Base-by-base conservation (phyloP, 2,797 vertebrate genomes). In the Chelonia mydas region DNA sequence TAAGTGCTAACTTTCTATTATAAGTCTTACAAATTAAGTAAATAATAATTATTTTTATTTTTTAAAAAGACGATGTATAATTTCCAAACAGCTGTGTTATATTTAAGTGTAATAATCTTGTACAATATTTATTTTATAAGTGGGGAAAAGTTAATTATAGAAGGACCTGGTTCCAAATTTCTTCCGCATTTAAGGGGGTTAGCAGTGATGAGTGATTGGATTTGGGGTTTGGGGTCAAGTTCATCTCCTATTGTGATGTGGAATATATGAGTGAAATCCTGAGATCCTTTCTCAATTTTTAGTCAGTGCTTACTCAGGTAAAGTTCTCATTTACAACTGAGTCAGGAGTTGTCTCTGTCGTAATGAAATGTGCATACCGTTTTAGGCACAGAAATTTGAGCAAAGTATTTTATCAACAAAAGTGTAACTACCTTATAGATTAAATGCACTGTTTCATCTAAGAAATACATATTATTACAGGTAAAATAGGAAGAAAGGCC, bases 391-490 rank as follows among this genome's bases (percentile, higher is more conserved):
- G 72, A 85, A 90, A 82, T 88, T 72, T 2, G 2, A 83, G 47
- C 21, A 87, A 55, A 0, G 0, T 0, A 0, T 3, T 5, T 25
- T 87, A 31, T 51, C 68, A 72, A 41, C 68, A 41, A 72, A 23
- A 37, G 11, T 65, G 33, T 65, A 65, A n/a, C 2, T 72, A 25
- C 10, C 68, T 21, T 21, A 21, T 72, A 41, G 68, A 72, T 72
- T 72, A 41, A 72, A 72, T 41, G 23, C 37, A 25, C 8, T 72
- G 7, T 19, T 72, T 37, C n/a, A 72, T 72, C 57, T 27, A 57
- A 68, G 16, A n/a, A 68, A 37, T 37, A 68, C 17, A 8, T 37
- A 68, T 68, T 17, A 68, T 37, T 33, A n/a, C n/a, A 68, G 65
- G 65, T n/a, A 65, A 37, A 37, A n/a, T 15, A 65, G 61, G 61